Conservation (phyloP, 2,113 vertebrate genomes). For the Manacus vitellinus region DNA sequence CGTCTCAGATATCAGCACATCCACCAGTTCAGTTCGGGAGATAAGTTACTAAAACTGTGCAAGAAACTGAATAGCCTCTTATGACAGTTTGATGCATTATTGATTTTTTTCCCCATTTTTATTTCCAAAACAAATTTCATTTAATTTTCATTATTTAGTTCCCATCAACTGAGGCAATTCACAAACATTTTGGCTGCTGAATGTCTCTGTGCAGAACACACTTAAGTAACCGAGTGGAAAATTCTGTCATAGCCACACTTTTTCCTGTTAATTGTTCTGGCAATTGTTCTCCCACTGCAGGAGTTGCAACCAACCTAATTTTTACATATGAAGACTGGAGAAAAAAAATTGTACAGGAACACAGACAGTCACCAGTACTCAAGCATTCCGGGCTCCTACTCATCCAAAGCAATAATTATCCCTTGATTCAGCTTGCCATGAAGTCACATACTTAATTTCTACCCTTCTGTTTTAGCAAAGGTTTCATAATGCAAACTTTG, state of each 20-base stretch:
- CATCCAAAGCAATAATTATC: background rate
- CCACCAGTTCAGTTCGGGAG: conserved; percentile 30
- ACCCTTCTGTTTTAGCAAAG: background rate
- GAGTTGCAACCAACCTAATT: background rate
- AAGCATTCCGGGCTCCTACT: background rate
- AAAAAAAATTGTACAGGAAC: background rate
- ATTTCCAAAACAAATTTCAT: conserved; percentile 52
- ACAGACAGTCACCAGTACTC: background rate
- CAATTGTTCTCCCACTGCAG: background rate
- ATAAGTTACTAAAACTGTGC: conserved; percentile 56
- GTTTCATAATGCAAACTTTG: background rate
- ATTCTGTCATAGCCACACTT: background rate
- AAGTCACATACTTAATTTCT: background rate
- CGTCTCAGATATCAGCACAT: conserved; percentile 48
- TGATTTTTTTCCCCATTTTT: conserved; percentile 23
- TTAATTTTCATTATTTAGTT: conserved; percentile 50
- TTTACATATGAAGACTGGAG: background rate
- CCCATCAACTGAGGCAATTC: conserved; percentile 18
- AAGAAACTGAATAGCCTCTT: conserved; percentile 44
- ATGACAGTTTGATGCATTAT: conserved; percentile 36
- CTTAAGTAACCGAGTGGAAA: conserved; percentile 19
- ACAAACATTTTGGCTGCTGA: background rate
- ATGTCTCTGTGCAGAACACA: background rate
- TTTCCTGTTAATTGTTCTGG: background rate
- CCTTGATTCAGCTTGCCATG: background rate